Percentiles rank a stretch among this genome's conserved stretches.
These are phyloP conservation scores for Sterna hirundo DNA, from an alignment of 2,113 vertebrate genomes.

Conservation along the genomic window DNA sequence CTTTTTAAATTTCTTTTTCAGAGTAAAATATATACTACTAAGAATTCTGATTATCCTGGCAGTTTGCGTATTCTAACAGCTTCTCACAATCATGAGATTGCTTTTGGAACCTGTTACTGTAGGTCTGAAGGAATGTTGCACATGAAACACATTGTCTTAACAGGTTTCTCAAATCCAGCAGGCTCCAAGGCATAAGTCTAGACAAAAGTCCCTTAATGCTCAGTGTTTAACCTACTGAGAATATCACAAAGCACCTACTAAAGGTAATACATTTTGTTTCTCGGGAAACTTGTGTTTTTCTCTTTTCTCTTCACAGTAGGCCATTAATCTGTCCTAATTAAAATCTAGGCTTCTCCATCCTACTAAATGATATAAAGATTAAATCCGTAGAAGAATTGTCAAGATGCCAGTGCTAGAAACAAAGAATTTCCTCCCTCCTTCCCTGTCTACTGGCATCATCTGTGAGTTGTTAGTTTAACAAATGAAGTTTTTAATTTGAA, in stretches of 20 bases:
- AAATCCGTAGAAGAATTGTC: not conserved
- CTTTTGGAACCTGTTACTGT: not conserved
- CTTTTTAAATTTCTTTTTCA: not conserved
- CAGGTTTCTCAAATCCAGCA: not conserved
- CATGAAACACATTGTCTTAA: not conserved
- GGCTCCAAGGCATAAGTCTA: not conserved
- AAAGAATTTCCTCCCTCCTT: not conserved
- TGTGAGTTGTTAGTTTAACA: conserved; percentile 7
- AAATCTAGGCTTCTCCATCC: not conserved
- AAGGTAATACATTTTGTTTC: not conserved
- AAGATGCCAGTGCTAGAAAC: not conserved
- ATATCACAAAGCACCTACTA: not conserved
- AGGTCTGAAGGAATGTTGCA: not conserved
- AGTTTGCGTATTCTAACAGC: not conserved
- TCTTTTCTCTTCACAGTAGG: not conserved
- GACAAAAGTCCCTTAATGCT: not conserved
- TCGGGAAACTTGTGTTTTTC: not conserved
- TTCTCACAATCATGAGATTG: not conserved
- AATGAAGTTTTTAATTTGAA: not conserved
- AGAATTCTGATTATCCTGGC: not conserved
- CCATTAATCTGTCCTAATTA: not conserved
- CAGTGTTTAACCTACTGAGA: not conserved
- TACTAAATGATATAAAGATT: not conserved
- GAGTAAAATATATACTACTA: not conserved
- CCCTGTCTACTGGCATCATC: not conserved